Conservation (phyloP, 37 sponge, comb jelly and placozoan genomes). For the Halichondria panicea region DNA sequence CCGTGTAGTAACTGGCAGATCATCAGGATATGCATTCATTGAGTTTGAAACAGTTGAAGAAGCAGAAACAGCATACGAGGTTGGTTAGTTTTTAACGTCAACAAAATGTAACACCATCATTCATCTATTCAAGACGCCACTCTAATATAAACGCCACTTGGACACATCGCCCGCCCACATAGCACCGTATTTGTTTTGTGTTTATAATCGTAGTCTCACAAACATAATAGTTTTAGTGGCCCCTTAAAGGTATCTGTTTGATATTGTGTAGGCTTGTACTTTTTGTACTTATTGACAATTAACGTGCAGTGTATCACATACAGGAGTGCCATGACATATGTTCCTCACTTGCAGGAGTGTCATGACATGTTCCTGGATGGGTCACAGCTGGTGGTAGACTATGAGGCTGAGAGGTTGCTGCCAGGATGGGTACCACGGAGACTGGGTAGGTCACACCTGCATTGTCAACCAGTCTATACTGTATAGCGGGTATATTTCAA, state of each 20-base stretch:
- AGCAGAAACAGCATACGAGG: slow-evolving; percentile 66
- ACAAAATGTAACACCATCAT: too few relatives aligned
- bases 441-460: slow-evolving; percentile 60
- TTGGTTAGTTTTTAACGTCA: slow-evolving; percentile 17
- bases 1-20: slow-evolving; percentile 78
- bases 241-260: too few relatives aligned
- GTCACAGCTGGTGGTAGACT: slow-evolving; percentile 77
- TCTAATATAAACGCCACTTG: too few relatives aligned
- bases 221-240: too few relatives aligned
- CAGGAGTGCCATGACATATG: not conserved
- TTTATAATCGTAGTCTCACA: too few relatives aligned
- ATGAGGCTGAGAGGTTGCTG: slow-evolving; percentile 75
- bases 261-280: too few relatives aligned
- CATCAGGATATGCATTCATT: slow-evolving; percentile 88
- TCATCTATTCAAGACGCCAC: too few relatives aligned
- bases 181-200: too few relatives aligned
- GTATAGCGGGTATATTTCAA: too few relatives aligned
- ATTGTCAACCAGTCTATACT: not conserved
- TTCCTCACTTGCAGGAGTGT: slow-evolving; percentile 28
- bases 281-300: too few relatives aligned
- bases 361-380: slow-evolving; percentile 67
- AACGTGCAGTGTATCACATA: too few relatives aligned
- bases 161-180: too few relatives aligned
- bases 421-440: slow-evolving; percentile 93
- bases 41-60: slow-evolving; percentile 59